Evolutionary conservation across 1,140 invertebrate genomes (phyloP), one percentile per base, ranked within the genome.

Genomic region (Diuraphis noxia): DNA sequence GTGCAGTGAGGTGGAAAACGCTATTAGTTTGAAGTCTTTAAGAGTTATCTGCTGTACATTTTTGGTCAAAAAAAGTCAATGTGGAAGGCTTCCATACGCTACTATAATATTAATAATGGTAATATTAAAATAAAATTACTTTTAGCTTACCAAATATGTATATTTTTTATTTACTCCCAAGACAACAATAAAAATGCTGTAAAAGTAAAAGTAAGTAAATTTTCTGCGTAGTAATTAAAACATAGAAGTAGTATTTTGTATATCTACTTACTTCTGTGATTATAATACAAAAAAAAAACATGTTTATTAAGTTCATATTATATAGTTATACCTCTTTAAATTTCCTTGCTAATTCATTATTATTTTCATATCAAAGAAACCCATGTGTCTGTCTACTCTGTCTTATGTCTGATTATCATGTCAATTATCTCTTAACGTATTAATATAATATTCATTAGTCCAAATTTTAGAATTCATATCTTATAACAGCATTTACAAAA

Each of bases 311-410:
- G 34, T 49, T 79, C 23, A 92, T 10, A 89, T 25, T 21, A 92
- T 43, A 91, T 49, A n/a, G 21, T 92, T 93, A 93, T 94, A 95
- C 95, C 93, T 94, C 94, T 93, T 98, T 97, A 94, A 98, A 99
- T 93, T 97, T 96, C 88, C 98, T 95, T 0, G 98, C 97, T 82
- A 99, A 94, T 94, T 99, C 98, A 93, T 98, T 97, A 94, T 99
- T 98, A 94, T 99, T 99, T 94, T 99, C 98, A 99, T 99, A 94
- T 99, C 99, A 94, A 99, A 99, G 94, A 99, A 99, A 94, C 99
- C 98, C 91, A 96, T 94, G 94, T 96, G 96, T 93, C 96, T 96
- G 93, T 99, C 97, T 41, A 99, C n/a, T n/a, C n/a, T n/a, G n/a
- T n/a, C n/a, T n/a, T n/a, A 94, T 0, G 97, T 99, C 93, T 98